A percentile compares a stretch with the other conserved stretches of the same genome.
Evolutionary conservation across 2,888 invertebrate genomes (phyloP).

Genomic region (Trisateles emortualis): DNA sequence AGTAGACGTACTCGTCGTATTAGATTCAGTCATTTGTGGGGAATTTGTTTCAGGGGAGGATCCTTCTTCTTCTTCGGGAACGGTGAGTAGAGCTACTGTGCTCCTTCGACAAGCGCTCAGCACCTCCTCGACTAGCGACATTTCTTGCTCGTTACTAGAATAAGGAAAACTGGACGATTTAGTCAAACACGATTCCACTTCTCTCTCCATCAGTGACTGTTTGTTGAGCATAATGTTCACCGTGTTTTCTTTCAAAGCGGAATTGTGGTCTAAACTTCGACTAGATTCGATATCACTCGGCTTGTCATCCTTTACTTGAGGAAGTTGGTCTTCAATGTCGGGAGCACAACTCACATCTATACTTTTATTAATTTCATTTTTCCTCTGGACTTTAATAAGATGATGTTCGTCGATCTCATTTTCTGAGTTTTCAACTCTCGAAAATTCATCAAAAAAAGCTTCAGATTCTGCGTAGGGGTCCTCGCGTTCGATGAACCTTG

Average conservation of each 20-base stretch:
- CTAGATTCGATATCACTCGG: slow-evolving; percentile 70
- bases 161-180: slow-evolving; percentile 78
- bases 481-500: slow-evolving; percentile 80
- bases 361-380: slow-evolving; percentile 81
- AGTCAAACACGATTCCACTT: slow-evolving; percentile 63
- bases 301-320: slow-evolving; percentile 64
- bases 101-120: slow-evolving; percentile 78
- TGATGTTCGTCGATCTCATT: slow-evolving; percentile 79
- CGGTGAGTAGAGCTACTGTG: slow-evolving; percentile 84
- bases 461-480: slow-evolving; percentile 81
- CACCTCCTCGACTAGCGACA: slow-evolving; percentile 80
- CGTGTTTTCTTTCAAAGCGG: slow-evolving; percentile 77
- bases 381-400: slow-evolving; percentile 77
- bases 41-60: slow-evolving; percentile 82
- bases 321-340: slow-evolving; percentile 58
- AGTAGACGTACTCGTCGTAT: slow-evolving; percentile 90
- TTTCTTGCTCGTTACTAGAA: slow-evolving; percentile 68
- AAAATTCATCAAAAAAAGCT: slow-evolving; percentile 72
- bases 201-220: slow-evolving; percentile 59
- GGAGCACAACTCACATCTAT: slow-evolving; percentile 67
- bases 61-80: slow-evolving; percentile 89
- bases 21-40: slow-evolving; percentile 89
- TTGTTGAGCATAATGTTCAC: slow-evolving; percentile 77
- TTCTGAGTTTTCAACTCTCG: slow-evolving; percentile 73
- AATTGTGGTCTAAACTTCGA: slow-evolving; percentile 69